Percentiles rank a stretch among this genome's conserved stretches.
Evolutionary conservation across 2,888 invertebrate species (phyloP).

Genomic region (Eupithecia dodoneata): DNA sequence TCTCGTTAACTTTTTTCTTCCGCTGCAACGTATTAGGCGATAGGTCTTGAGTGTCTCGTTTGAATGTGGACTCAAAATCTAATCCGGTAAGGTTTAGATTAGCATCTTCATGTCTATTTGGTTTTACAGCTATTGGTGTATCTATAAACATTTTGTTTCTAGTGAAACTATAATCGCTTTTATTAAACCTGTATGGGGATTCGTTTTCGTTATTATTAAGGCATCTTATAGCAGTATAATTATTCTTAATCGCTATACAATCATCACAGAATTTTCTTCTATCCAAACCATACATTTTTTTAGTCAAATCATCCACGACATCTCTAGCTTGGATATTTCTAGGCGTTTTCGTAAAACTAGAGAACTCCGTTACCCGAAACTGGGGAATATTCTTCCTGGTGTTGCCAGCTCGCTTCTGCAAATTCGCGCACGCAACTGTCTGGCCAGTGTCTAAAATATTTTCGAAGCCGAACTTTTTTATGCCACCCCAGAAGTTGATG

Average conservation of each 20-base stretch:
- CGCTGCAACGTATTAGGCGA: conserved; percentile 61
- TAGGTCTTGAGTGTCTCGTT: conserved; percentile 58
- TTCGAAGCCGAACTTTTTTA: conserved; percentile 77
- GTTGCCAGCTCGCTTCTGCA: conserved; percentile 84
- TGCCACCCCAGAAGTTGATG: conserved; percentile 83
- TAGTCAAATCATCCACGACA: conserved; percentile 73
- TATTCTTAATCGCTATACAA: conserved; percentile 64
- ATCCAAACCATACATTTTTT: conserved; percentile 52
- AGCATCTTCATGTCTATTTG: conserved; percentile 46
- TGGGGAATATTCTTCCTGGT: conserved; percentile 80
- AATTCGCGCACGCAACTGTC: conserved; percentile 85
- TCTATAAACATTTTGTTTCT: conserved; percentile 67
- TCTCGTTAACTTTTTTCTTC: conserved; percentile 67
- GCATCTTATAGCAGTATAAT: conserved; percentile 50
- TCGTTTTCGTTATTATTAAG: conserved; percentile 60
- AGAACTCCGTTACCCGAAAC: conserved; percentile 85
- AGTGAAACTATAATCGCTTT: conserved; percentile 59
- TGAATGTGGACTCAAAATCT: conserved; percentile 78
- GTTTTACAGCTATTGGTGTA: conserved; percentile 56
- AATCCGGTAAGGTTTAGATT: conserved; percentile 71
- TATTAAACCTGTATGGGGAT: conserved; percentile 68
- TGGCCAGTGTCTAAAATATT: conserved; percentile 85
- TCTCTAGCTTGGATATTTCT: conserved; percentile 77
- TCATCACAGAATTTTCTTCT: conserved; percentile 61
- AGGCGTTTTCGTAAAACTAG: conserved; percentile 85